Evolutionary conservation across 2,797 vertebrate species (phyloP).

Genomic region (Myotis daubentonii): DNA sequence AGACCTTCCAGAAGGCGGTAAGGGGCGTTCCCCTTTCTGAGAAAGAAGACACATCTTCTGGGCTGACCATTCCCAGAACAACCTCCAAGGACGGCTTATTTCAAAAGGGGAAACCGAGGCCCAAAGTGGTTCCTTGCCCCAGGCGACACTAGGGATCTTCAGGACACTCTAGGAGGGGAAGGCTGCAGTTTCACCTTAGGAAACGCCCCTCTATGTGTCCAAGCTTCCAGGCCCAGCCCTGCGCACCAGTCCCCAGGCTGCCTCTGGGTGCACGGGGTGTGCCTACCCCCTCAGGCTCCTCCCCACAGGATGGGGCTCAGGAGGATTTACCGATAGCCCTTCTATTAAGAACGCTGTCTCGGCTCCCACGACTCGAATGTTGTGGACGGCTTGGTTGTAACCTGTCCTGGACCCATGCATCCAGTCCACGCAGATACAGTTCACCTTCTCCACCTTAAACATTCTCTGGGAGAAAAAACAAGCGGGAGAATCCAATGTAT

Average conservation of each 20-base stretch:
- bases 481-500: not conserved
- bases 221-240: not conserved
- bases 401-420: conserved; percentile 81
- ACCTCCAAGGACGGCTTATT: not conserved
- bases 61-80: not conserved
- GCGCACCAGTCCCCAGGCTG: not conserved
- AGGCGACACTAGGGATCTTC: not conserved
- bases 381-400: conserved; percentile 89
- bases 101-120: not conserved
- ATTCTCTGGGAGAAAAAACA: conserved; percentile 80
- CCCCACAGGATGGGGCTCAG: not conserved
- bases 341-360: conserved; percentile 88
- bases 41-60: not conserved
- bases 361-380: conserved; percentile 89
- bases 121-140: not conserved
- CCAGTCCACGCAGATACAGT: conserved; percentile 95
- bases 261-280: not conserved
- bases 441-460: conserved; percentile 88
- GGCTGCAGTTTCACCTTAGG: not conserved
- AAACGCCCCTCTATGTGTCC: not conserved
- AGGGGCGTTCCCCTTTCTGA: not conserved
- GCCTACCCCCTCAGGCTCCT: not conserved
- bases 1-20: not conserved
- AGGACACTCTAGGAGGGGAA: not conserved
- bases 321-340: conserved; percentile 80